phyloP scores from a whole-genome alignment of 2,797 vertebrate genomes.

The Fistularia tabacaria region DNA sequence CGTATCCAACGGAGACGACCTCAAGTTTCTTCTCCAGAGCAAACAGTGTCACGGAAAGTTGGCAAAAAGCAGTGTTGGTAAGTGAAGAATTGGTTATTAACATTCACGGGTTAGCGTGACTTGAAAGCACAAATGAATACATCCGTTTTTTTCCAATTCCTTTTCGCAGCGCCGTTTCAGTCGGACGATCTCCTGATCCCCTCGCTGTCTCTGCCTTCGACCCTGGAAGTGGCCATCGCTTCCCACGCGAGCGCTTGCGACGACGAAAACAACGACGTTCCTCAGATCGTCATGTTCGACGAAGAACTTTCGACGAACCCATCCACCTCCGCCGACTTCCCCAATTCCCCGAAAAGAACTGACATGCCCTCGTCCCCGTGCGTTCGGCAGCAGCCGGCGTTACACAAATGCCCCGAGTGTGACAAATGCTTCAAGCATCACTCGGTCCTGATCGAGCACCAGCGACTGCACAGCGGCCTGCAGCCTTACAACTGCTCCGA shows the following conservation, averaged over 20 bases:
- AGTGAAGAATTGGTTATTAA: conserved; percentile 6
- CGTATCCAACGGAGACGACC: conserved; percentile 69
- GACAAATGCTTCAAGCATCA: conserved; percentile 70
- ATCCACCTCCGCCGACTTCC: conserved; percentile 66
- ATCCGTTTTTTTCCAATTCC: no score
- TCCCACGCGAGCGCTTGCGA: conserved; percentile 66
- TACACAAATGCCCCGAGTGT: conserved; percentile 66
- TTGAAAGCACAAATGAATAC: no score
- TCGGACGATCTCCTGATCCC: conserved; percentile 72
- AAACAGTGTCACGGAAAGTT: conserved; percentile 74
- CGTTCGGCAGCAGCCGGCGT: conserved; percentile 42
- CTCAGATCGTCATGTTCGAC: conserved; percentile 72
- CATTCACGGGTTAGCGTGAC: not conserved
- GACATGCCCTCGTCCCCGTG: conserved; percentile 44
- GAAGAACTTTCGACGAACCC: conserved; percentile 70
- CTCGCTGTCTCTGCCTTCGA: conserved; percentile 67
- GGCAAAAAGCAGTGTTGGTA: conserved; percentile 61
- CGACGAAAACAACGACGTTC: conserved; percentile 62
- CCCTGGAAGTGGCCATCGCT: conserved; percentile 69
- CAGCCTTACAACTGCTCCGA: conserved; percentile 72
- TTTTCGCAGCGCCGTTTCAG: conserved; percentile 66
- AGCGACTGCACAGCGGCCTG: conserved; percentile 64
- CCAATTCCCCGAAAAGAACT: conserved; percentile 57
- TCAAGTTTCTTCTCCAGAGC: conserved; percentile 74
- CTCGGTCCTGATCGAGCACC: conserved; percentile 68